Base-by-base conservation (phyloP, 2,797 vertebrate species). In the Nannoperca obscura region DNA sequence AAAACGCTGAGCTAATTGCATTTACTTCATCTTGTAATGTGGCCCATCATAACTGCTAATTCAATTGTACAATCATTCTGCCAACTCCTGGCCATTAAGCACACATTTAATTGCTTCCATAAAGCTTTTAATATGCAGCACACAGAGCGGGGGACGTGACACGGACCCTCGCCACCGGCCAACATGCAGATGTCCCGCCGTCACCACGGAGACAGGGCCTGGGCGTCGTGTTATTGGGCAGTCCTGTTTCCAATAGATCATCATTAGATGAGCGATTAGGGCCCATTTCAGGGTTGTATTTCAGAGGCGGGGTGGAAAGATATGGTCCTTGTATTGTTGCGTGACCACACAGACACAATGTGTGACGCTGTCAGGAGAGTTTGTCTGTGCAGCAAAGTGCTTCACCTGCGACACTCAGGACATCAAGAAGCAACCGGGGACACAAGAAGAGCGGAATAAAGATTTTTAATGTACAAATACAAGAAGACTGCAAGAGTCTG, bases 101-200 rank as follows among this genome's bases (percentile, higher is more conserved):
- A 91, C 95, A 94, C 96, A 96, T 98, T 98, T 98, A 98, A 98
- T 98, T 97, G 96, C 97, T 94, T 96, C 96, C 96, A 97, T 96
- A 97, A 97, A 97, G 97, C 96, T 96, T 95, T 98, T 98, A 97
- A 98, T 98, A 98, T 98, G 97, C 97, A 96, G 95, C 89, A 74
- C 96, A 97, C 96, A 97, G 96, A 96, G 83, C 80, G 88, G 90
- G 93, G 69, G 80, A 95, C 93, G 91, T 95, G 92, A 91, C 80
- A 91, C 89, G 2, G 1, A 76, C 94, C 94, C 86, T 92, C 76
- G 27, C 80, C 4, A 91, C 94, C 82, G 53, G 87, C 79, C 85
- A 86, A 75, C 86, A 96, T 95, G 95, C 96, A 97, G 96, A 96
- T 97, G 97, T 96, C 96, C 95, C 74, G 80, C 94, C 92, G 85